These are phyloP conservation scores for Drosophila neoperkinsi DNA, from an alignment of 2,888 invertebrate species.

Conservation along the genomic window DNA sequence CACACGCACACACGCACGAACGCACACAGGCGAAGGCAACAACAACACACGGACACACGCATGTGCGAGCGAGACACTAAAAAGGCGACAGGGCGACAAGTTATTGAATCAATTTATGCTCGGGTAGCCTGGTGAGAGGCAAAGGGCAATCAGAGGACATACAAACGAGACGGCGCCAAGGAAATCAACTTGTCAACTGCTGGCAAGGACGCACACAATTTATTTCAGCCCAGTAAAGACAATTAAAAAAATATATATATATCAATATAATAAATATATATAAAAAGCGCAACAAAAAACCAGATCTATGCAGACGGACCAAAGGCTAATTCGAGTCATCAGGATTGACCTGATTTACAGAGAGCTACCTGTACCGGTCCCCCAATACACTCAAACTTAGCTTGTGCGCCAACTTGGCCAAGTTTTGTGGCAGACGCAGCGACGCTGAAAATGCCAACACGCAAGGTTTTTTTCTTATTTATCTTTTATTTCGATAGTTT, in stretches of 20 bases:
- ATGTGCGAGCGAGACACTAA: conserved; percentile 37
- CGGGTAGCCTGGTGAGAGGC: conserved; percentile 16
- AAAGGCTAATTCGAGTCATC: conserved; percentile 41
- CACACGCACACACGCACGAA: conserved; percentile 28
- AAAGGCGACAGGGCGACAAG: conserved; percentile 21
- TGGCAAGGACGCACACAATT: conserved; percentile 59
- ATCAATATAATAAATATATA: conserved; percentile 7
- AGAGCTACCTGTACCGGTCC: conserved; percentile 30
- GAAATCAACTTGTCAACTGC: conserved; percentile 72
- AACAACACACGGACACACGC: conserved; percentile 35
- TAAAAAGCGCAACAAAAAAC: conserved; percentile 8
- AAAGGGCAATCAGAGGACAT: conserved; percentile 70
- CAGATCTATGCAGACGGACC: conserved; percentile 15
- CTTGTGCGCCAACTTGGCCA: conserved; percentile 39
- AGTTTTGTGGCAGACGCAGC: conserved; percentile 72
- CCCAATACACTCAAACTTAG: background rate
- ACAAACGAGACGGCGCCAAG: conserved; percentile 59
- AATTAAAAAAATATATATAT: conserved; percentile 26
- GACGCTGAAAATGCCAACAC: conserved; percentile 74
- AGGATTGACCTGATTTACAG: conserved; percentile 63
- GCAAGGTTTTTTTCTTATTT: conserved; percentile 57
- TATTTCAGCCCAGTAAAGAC: conserved; percentile 27
- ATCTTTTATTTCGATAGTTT: conserved; percentile 37
- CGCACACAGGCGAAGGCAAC: conserved; percentile 18
- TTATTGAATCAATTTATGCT: conserved; percentile 69